Percentiles rank a stretch among this genome's conserved stretches.
Conservation (phyloP, 2,888 invertebrate species). For the Drosophila merina region DNA sequence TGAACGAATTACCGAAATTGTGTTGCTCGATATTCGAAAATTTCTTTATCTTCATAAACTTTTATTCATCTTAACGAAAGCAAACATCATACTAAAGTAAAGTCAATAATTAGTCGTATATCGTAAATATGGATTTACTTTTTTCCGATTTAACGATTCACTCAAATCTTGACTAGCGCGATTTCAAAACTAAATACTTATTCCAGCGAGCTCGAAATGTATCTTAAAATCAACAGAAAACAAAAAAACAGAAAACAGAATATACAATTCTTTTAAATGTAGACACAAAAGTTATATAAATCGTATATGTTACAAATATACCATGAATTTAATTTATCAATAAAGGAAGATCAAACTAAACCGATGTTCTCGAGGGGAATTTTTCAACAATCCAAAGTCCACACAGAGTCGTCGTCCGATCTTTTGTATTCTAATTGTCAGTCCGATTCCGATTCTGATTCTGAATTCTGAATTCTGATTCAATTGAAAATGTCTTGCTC, state of each 20-base stretch:
- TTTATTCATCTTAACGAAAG: not conserved
- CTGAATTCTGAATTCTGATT: too few relatives aligned
- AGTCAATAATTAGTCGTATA: not conserved
- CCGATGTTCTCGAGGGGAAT: constrained; percentile 11
- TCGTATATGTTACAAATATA: constrained; percentile 37
- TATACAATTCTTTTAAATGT: constrained; percentile 12
- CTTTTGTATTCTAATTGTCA: not conserved
- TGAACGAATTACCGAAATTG: not conserved
- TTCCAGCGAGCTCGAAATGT: not conserved
- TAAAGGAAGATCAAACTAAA: constrained; percentile 27
- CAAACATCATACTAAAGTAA: not conserved
- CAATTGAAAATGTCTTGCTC: too few relatives aligned
- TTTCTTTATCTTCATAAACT: not conserved
- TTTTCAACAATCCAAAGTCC: not conserved
- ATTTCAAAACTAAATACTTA: not conserved
- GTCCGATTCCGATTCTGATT: too few relatives aligned
- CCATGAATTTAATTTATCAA: constrained; percentile 26
- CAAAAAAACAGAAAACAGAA: not conserved
- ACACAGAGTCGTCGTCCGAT: constrained; percentile 1
- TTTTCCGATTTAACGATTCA: not conserved
- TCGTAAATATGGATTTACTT: not conserved
- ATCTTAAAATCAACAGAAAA: not conserved
- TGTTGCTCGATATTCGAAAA: not conserved
- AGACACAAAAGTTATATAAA: constrained; percentile 19
- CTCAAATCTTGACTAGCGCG: not conserved